These are phyloP conservation scores for Myotis myotis DNA, from an alignment of 2,797 vertebrate species.

Conservation along the genomic window DNA sequence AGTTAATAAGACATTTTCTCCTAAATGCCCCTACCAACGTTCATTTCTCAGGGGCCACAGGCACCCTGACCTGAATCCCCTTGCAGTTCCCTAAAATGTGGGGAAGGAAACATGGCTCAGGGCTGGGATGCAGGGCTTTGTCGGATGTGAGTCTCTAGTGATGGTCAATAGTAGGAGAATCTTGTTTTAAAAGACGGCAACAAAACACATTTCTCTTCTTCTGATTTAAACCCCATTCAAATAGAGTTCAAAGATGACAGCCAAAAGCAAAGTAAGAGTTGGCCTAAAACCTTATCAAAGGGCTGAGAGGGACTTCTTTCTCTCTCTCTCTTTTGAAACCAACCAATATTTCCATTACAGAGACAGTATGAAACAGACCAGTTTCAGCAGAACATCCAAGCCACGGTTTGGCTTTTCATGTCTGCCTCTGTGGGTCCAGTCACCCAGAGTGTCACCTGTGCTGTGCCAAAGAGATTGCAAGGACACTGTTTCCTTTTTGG, in stretches of 20 bases:
- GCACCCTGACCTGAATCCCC: not conserved
- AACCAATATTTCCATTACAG: conserved; percentile 44
- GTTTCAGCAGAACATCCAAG: conserved; percentile 56
- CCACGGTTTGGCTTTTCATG: conserved; percentile 51
- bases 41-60: not conserved
- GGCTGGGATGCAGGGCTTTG: not conserved
- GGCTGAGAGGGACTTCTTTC: not conserved
- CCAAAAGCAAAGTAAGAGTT: not conserved
- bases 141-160: not conserved
- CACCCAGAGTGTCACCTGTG: not conserved
- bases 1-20: not conserved
- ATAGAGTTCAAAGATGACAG: conserved; percentile 35
- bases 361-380: conserved; percentile 39
- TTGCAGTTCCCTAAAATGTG: not conserved
- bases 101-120: not conserved
- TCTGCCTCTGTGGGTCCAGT: conserved; percentile 7
- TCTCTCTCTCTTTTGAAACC: conserved; percentile 24
- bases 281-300: not conserved
- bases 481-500: not conserved
- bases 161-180: not conserved
- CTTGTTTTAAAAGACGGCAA: not conserved
- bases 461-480: not conserved
- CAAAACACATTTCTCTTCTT: not conserved
- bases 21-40: not conserved
- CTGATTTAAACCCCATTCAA: conserved; percentile 32